Evolutionary conservation across 1,140 invertebrate species (phyloP), one percentile per base, ranked within the genome.

Genomic region (Tetraneura akinire): DNA sequence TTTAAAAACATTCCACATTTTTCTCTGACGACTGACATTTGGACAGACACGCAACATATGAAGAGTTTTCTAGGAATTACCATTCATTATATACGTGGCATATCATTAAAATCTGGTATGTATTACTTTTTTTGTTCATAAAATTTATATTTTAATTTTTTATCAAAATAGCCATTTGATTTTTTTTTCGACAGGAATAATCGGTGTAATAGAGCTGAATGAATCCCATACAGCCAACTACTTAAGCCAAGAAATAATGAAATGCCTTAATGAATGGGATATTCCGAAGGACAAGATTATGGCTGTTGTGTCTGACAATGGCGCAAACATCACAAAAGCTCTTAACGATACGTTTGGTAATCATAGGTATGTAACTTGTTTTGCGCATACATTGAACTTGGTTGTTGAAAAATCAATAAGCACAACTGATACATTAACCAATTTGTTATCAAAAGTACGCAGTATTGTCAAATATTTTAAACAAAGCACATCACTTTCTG

Each of bases 1-100:
- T 64, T 64, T 37, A 37, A 64, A 64, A 37, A 11, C 16, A 64
- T 64, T 37, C 37, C 13, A 64, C 0, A 64, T 64, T 64, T 64
- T 64, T 64, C 60, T 32, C 32, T 64, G 60, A 64, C 60, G 29
- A 64, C 60, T 64, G 60, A 64, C 60, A 64, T 64, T 32, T 64
- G 60, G 29, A 64, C 60, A 14, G 29, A 64, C 60, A 64, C 1
- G 0, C 26, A 64, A 37, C 26, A 64, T 5, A 57, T 57, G 53
- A 64, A 64, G 37, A 32, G 26, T 64, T 64, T 64, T 64, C 37
- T 64, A 32, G 60, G 60, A 64, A 64, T 64, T 37, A 64, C 60
- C 29, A 64, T 64, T 8, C 60, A 64, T 64, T 64, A 64, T 64
- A 37, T 64, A 64, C 29, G 37, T 37, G 37, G 14, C 29, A 26